Base-by-base conservation (phyloP, 2,113 vertebrate species). In the Ceyx melanurus region DNA sequence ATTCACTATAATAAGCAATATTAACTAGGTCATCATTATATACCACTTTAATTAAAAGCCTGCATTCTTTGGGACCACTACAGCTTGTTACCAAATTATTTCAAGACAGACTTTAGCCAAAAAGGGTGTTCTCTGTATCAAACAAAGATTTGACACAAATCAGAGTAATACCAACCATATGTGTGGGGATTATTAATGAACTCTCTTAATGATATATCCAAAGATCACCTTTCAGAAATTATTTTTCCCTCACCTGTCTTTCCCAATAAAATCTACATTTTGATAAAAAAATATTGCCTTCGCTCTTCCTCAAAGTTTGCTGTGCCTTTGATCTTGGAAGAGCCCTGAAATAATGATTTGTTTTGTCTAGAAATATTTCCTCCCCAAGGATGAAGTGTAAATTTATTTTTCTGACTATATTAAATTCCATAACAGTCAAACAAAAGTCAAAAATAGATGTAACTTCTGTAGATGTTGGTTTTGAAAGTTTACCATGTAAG, bases 311-410 rank as follows among this genome's bases (percentile, higher is more conserved):
- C n/a, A 68, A 85, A n/a, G 23, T 60, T 73, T 79, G 70, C 35
- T 6, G 22, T 35, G 51, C 23, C 84, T 95, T 95, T 97, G 81
- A 93, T 96, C 89, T 91, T 80, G 65, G 42, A 72, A 87, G 61
- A 87, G n/a, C 64, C 66, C 74, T 43, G 53, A 96, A 96, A 94
- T 93, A 93, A 95, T 87, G 28, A 92, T 88, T 80, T 95, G 25
- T 72, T 96, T 91, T 74, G 50, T 88, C 66, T 95, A 90, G 89
- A 97, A 96, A 93, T 68, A 87, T 53, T 56, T 87, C 26, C 94
- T 90, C 84, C 88, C 61, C 66, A 68, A 94, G 78, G 82, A 95
- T 72, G 50, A 88, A 93, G 26, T 12, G 15, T 29, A 96, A 83
- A 91, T 87, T 75, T 76, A 62, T 92, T 90, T 90, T 90, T 77